Conservation (phyloP, 2,888 invertebrate species). For the Aricia artaxerxes region DNA sequence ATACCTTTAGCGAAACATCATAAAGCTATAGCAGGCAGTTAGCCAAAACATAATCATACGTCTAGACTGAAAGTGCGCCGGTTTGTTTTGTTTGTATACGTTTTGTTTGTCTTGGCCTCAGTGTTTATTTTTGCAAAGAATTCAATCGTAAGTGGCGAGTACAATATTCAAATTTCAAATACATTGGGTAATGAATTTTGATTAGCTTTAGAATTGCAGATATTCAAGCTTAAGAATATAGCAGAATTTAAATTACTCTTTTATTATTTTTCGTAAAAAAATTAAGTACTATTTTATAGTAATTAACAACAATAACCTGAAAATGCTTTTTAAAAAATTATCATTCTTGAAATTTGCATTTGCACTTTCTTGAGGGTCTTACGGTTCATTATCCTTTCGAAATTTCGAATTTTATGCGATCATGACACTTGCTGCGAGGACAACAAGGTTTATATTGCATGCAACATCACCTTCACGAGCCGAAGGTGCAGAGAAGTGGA, state of each 20-base stretch:
- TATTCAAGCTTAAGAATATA: neutral
- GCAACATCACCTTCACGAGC: neutral
- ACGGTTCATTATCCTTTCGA: neutral
- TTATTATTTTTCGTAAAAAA: neutral
- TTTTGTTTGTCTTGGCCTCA: neutral
- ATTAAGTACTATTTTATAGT: neutral
- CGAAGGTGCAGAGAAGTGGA: conserved; percentile 14
- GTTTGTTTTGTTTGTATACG: conserved; percentile 24
- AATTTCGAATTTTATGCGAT: neutral
- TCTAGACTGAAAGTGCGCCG: conserved; percentile 27
- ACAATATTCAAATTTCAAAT: neutral
- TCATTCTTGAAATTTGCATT: neutral
- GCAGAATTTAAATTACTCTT: no score
- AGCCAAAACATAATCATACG: conserved; percentile 30
- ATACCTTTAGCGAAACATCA: conserved; percentile 22
- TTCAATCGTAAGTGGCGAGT: neutral
- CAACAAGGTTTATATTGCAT: neutral
- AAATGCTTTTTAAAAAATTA: neutral
- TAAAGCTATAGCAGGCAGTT: conserved; percentile 24
- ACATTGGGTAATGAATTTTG: neutral
- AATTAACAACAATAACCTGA: neutral
- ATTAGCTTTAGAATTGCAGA: neutral
- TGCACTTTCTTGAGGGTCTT: neutral
- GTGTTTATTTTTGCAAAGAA: conserved; percentile 1
- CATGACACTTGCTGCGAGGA: neutral